Conservation (phyloP, 2,888 invertebrate species). For the Heteropelma amictum region DNA sequence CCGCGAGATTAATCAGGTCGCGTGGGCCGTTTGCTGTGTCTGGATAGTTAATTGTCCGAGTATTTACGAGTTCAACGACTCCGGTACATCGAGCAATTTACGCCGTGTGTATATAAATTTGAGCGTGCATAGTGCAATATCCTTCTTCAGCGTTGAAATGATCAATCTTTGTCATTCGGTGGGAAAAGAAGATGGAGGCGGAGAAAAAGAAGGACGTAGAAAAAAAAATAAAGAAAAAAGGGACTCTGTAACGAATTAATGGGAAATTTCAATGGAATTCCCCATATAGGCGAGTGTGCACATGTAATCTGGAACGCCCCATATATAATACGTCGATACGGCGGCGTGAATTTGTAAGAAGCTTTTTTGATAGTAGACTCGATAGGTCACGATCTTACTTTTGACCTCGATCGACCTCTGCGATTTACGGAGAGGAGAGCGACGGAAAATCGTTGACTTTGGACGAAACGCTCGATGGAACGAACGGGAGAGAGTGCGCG, state of each 20-base stretch:
- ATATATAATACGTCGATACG: background rate
- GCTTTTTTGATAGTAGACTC: conserved; percentile 7
- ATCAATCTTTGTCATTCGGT: background rate
- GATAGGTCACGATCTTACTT: conserved; percentile 22
- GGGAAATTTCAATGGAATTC: too few species aligned
- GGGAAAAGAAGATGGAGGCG: too few species aligned
- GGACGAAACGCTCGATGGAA: too few species aligned
- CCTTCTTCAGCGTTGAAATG: background rate
- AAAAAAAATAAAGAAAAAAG: too few species aligned
- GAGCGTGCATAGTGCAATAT: background rate
- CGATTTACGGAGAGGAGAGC: background rate
- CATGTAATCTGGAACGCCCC: too few species aligned
- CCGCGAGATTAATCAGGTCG: conserved; percentile 47
- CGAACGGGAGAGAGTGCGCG: background rate
- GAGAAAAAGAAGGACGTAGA: too few species aligned
- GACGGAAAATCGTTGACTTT: too few species aligned
- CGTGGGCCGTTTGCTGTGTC: conserved; percentile 52
- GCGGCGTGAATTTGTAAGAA: conserved; percentile 15
- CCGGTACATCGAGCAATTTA: conserved; percentile 32
- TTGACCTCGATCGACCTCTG: conserved; percentile 33
- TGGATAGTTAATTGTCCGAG: conserved; percentile 50
- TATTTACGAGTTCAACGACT: conserved; percentile 55
- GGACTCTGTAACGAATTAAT: too few species aligned
- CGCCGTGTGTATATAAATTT: background rate
- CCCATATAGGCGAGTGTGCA: too few species aligned